A percentile compares a stretch with the other conserved stretches of the same genome.
Evolutionary conservation across 2,113 vertebrate species (phyloP).

Genomic region (Ellobius talpinus): DNA sequence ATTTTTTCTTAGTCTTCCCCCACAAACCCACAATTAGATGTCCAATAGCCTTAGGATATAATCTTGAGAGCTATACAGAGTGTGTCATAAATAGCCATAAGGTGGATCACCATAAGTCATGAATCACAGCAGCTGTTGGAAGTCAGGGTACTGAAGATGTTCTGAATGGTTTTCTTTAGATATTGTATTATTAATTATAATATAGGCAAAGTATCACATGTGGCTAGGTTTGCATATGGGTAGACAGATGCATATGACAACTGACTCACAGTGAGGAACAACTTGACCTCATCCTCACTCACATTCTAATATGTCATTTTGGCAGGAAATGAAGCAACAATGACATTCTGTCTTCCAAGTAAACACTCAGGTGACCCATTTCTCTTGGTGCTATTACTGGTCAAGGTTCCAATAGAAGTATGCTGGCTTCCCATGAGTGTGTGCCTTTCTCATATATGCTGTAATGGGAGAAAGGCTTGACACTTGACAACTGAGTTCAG

Average conservation of each 20-base stretch:
- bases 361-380: not conserved
- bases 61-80: too few species aligned
- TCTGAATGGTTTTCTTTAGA: not conserved
- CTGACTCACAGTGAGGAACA: not conserved
- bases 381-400: not conserved
- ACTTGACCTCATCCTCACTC: not conserved
- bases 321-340: rapidly evolving
- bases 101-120: not conserved
- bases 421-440: rapidly evolving
- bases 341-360: not conserved
- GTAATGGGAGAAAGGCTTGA: rapidly evolving
- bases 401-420: not conserved
- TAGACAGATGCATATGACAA: not conserved
- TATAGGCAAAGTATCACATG: not conserved
- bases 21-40: too few species aligned
- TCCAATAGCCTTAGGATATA: not conserved
- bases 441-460: rapidly evolving
- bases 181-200: not conserved
- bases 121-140: not conserved
- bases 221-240: not conserved
- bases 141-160: not conserved
- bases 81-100: not conserved
- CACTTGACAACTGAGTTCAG: not conserved
- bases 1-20: not conserved
- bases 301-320: not conserved